These are phyloP conservation scores for Cenopis cana DNA, from an alignment of 2,888 invertebrate species.

Conservation along the genomic window DNA sequence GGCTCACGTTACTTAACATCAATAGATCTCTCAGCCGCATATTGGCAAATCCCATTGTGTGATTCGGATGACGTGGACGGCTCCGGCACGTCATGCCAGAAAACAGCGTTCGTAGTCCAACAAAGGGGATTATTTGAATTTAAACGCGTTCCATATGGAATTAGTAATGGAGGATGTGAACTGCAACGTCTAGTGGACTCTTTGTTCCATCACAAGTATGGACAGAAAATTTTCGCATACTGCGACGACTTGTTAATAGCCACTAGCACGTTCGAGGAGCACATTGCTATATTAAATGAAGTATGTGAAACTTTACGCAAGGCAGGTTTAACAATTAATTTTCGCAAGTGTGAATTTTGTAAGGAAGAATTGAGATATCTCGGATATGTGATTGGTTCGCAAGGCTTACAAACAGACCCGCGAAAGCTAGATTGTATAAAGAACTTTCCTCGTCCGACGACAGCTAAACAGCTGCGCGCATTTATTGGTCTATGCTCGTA, in stretches of 20 bases:
- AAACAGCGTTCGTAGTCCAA: neutral
- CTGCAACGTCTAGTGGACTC: slow-evolving; percentile 16
- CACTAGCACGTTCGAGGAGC: slow-evolving; percentile 4
- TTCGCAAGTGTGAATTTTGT: slow-evolving; percentile 25
- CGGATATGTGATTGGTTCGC: neutral
- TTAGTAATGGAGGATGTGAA: neutral
- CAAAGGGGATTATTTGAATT: neutral
- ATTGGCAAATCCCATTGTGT: neutral
- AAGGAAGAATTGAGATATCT: slow-evolving; percentile 9
- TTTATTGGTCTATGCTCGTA: slow-evolving; percentile 22
- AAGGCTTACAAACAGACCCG: neutral
- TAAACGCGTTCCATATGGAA: neutral
- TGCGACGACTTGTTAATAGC: slow-evolving; percentile 9
- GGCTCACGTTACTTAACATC: neutral
- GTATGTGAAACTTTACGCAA: slow-evolving; percentile 3
- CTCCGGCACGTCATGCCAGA: neutral
- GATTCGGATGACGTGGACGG: neutral
- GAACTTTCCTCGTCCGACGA: neutral
- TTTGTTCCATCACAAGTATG: slow-evolving; percentile 5
- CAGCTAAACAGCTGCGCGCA: neutral
- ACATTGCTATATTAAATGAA: neutral
- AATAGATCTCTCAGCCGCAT: neutral
- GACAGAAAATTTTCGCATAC: slow-evolving; percentile 7
- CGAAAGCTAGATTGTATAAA: slow-evolving; percentile 5
- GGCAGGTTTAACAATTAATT: slow-evolving; percentile 25